A percentile compares a stretch with the other conserved stretches of the same genome.
Evolutionary conservation across 2,797 vertebrate genomes (phyloP).

Genomic region (Coregonus sp.): DNA sequence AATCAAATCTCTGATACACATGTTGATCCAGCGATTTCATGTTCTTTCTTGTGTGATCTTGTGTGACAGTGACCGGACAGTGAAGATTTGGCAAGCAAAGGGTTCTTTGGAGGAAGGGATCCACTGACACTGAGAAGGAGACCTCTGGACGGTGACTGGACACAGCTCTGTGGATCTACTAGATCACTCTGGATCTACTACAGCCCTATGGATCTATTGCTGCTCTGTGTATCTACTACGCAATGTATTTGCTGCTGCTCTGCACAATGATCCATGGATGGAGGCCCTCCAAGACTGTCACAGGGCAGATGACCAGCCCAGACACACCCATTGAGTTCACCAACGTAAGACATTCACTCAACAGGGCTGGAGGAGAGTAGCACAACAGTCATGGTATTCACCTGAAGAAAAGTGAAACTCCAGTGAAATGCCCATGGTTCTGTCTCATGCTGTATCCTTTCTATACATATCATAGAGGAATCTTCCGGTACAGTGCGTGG

Average conservation of each 20-base stretch:
- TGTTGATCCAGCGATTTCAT: background rate
- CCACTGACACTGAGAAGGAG: constrained; percentile 49
- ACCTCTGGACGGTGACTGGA: background rate
- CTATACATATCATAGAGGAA: constrained; percentile 42
- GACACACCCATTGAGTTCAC: background rate
- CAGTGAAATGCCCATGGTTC: background rate
- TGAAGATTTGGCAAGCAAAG: constrained; percentile 92
- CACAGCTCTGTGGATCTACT: background rate
- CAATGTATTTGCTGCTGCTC: background rate
- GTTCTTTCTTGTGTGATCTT: background rate
- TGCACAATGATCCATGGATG: background rate
- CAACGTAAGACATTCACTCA: background rate
- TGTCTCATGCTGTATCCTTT: constrained; percentile 62
- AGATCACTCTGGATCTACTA: background rate
- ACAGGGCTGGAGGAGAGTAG: background rate
- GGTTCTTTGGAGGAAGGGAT: constrained; percentile 79
- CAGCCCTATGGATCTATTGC: background rate
- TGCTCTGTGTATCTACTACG: background rate
- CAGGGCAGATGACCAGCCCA: background rate
- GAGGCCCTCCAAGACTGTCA: background rate
- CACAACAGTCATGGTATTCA: background rate
- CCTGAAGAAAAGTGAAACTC: constrained; percentile 14
- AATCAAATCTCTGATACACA: background rate
- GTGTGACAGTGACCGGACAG: constrained; percentile 87
- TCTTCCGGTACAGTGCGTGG: background rate